Conservation (phyloP, 2,888 invertebrate genomes). For the Saturnia pavonia region DNA sequence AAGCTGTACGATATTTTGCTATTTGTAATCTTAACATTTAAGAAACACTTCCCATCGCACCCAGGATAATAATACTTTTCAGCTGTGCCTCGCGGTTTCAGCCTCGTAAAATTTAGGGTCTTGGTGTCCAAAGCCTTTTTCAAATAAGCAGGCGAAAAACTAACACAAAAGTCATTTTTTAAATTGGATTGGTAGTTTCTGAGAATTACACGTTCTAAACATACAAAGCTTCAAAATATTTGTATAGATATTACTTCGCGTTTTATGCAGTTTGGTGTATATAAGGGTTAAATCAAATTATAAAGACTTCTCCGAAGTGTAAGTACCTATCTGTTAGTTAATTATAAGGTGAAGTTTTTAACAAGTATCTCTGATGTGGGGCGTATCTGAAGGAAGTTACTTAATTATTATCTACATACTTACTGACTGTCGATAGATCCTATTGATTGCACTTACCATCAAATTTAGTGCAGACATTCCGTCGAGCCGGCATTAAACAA, state of each 20-base stretch:
- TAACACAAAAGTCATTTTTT: no score
- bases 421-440: not conserved
- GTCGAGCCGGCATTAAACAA: not conserved
- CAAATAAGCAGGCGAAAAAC: no score
- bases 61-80: not conserved
- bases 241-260: no score
- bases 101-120: no score
- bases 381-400: not conserved
- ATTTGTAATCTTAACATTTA: constrained; percentile 32
- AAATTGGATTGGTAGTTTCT: not conserved
- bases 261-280: no score
- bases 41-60: constrained; percentile 41
- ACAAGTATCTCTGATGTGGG: not conserved
- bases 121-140: no score
- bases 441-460: not conserved
- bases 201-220: not conserved
- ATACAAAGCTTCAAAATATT: not conserved
- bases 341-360: not conserved
- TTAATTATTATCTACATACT: not conserved
- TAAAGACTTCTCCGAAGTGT: not conserved
- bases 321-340: not conserved
- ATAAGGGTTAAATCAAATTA: not conserved
- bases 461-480: not conserved
- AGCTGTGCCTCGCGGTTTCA: no score
- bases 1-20: constrained; percentile 27